Conservation (phyloP, 1,140 invertebrate genomes). For the Macrotrachela quadricornifera region DNA sequence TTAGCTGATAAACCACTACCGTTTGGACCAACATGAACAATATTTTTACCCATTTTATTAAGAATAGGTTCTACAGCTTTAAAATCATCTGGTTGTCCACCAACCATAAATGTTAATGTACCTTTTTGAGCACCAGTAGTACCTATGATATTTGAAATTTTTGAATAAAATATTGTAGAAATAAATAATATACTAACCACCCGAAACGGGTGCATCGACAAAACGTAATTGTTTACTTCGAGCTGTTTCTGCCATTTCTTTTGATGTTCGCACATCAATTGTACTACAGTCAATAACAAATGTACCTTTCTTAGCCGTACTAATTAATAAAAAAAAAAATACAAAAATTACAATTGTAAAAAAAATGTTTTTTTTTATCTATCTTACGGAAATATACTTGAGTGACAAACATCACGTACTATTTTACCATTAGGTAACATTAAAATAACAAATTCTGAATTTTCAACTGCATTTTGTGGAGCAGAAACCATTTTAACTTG, state of each 20-base stretch:
- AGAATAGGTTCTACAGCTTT: slow-evolving; percentile 48
- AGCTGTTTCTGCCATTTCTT: slow-evolving; percentile 45
- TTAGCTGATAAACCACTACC: slow-evolving; percentile 75
- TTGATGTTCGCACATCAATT: slow-evolving; percentile 63
- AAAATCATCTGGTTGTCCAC: slow-evolving; percentile 48
- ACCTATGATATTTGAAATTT: slow-evolving; percentile 33
- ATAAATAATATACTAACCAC: slow-evolving; percentile 39
- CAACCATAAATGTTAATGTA: slow-evolving; percentile 85
- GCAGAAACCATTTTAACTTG: not conserved
- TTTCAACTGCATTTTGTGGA: not conserved
- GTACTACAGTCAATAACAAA: slow-evolving; percentile 75
- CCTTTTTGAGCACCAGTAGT: slow-evolving; percentile 68
- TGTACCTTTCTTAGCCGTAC: slow-evolving; percentile 38
- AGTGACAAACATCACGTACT: not conserved
- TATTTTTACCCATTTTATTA: slow-evolving; percentile 64
- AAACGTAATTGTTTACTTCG: slow-evolving; percentile 45
- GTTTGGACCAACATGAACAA: slow-evolving; percentile 66
- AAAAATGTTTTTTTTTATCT: not conserved
- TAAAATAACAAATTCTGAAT: not conserved
- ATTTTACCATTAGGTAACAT: not conserved
- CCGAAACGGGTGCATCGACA: slow-evolving; percentile 90
- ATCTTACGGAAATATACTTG: not conserved
- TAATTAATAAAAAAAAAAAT: not conserved
- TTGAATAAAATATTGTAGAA: not conserved
- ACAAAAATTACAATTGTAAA: too few relatives aligned